These are phyloP conservation scores for Bos indicus DNA, from an alignment of 2,113 vertebrate species.

Conservation along the genomic window DNA sequence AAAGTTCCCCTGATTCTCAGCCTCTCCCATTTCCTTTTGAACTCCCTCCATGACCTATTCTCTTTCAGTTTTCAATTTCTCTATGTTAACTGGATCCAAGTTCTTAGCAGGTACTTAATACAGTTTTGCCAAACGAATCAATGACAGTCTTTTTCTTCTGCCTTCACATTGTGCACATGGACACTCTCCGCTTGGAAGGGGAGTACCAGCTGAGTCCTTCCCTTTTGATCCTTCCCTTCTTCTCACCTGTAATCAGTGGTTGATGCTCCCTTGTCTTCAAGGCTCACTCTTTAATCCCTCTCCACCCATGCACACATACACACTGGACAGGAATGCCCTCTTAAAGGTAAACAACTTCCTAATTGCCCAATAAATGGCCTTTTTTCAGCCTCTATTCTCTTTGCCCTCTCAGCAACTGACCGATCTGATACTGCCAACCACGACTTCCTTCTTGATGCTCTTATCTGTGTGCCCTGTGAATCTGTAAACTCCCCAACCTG, in stretches of 20 bases:
- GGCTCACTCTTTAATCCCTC: background rate
- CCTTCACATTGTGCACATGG: background rate
- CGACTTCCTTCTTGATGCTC: constrained; percentile 4
- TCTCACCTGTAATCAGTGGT: background rate
- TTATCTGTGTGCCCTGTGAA: background rate
- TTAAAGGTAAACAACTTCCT: constrained; percentile 41
- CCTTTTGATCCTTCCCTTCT: background rate
- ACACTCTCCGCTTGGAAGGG: background rate
- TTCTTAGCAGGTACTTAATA: background rate
- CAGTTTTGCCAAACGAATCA: background rate
- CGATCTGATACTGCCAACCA: background rate
- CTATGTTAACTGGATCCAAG: background rate
- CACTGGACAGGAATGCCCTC: background rate
- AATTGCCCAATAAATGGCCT: background rate
- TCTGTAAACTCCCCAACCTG: background rate
- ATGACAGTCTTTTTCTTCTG: background rate
- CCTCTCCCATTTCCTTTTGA: background rate
- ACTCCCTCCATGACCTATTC: background rate
- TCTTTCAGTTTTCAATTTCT: background rate
- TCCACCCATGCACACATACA: background rate
- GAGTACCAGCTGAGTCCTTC: background rate
- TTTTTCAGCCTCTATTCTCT: background rate
- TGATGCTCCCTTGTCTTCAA: background rate
- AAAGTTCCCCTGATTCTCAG: background rate
- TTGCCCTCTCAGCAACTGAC: background rate